Conservation (phyloP, 2,797 vertebrate genomes). For the Podarcis siculus region DNA sequence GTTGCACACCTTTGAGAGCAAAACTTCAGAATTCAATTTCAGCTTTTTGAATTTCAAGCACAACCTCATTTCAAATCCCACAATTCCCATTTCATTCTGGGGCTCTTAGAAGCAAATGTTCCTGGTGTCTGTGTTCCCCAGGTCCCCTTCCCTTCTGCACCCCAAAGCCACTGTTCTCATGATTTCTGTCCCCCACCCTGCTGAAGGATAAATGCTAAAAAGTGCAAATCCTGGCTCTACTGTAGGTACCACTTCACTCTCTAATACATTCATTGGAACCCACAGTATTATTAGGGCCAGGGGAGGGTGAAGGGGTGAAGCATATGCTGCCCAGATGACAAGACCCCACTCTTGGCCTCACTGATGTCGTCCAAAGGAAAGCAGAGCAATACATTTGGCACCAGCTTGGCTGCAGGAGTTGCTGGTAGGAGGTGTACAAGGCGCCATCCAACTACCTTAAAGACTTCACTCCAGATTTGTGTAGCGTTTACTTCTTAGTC, state of each 20-base stretch:
- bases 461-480: no score
- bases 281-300: background rate
- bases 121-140: no score
- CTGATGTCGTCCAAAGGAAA: no score
- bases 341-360: no score
- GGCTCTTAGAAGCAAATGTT: no score
- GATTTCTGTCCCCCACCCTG: background rate
- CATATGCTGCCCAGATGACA: no score
- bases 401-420: no score
- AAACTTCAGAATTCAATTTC: background rate
- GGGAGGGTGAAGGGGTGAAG: background rate
- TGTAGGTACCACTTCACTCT: background rate
- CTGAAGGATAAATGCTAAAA: background rate
- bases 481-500: no score
- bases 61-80: background rate
- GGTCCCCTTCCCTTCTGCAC: no score
- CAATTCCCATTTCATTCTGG: background rate
- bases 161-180: background rate
- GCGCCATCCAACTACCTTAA: rapidly evolving
- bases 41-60: background rate
- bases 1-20: background rate
- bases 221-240: background rate
- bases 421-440: no score
- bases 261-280: background rate
- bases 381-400: no score